phyloP scores from a whole-genome alignment of 2,888 invertebrate species.

The Nematopogon swammerdamellus region DNA sequence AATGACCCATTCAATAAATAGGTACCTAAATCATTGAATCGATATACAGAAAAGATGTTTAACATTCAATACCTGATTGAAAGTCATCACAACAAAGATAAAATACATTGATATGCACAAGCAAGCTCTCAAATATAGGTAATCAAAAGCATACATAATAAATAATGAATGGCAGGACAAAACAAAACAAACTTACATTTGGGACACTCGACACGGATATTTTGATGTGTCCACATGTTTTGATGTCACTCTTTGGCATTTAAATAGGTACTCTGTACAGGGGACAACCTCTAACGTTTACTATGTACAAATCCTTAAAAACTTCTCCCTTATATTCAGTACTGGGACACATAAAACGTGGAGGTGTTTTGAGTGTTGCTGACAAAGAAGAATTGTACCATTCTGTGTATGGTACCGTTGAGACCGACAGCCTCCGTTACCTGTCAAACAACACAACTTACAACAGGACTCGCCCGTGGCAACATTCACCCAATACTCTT shows the following conservation, averaged over 20 bases:
- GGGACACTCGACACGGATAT: background rate
- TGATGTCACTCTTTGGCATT: slow-evolving; percentile 34
- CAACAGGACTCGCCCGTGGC: slow-evolving; percentile 21
- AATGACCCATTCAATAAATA: too few species aligned
- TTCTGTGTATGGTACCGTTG: slow-evolving; percentile 61
- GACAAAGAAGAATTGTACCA: slow-evolving; percentile 63
- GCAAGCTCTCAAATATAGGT: background rate
- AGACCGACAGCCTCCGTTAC: slow-evolving; percentile 60
- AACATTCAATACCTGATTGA: background rate
- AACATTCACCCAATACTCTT: background rate
- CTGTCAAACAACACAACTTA: slow-evolving; percentile 57
- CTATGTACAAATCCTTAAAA: background rate
- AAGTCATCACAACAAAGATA: background rate
- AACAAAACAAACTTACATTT: slow-evolving; percentile 52
- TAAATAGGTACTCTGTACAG: background rate
- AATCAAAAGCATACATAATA: slow-evolving; percentile 3
- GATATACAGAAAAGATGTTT: too few species aligned
- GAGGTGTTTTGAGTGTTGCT: slow-evolving; percentile 60
- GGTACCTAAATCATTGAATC: too few species aligned
- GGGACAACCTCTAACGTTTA: background rate
- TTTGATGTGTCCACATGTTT: background rate
- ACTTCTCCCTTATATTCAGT: slow-evolving; percentile 23
- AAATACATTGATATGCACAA: background rate
- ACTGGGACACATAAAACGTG: slow-evolving; percentile 63
- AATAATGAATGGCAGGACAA: slow-evolving; percentile 50